phyloP scores from a whole-genome alignment of 2,888 invertebrate species.

The Clusia tigrina region DNA sequence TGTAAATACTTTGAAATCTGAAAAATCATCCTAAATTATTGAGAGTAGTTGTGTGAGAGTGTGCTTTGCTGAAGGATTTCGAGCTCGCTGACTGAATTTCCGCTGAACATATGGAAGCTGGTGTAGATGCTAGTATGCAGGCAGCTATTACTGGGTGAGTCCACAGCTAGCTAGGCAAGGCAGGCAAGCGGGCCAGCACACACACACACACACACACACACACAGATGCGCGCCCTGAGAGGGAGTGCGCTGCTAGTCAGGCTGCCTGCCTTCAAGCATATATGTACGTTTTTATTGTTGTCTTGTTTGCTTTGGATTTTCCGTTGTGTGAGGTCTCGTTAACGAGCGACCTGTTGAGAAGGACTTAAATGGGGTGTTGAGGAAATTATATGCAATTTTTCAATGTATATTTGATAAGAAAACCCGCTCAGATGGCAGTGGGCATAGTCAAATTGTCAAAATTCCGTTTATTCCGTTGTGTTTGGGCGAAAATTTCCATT shows the following conservation, averaged over 20 bases:
- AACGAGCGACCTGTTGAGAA: too few species aligned
- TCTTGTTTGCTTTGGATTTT: too few species aligned
- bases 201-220: not conserved
- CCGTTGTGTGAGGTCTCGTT: too few species aligned
- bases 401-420: not conserved
- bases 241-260: not conserved
- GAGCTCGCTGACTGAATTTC: too few species aligned
- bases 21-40: constrained; percentile 31
- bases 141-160: constrained; percentile 47
- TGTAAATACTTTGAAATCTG: constrained; percentile 43
- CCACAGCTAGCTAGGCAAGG: constrained; percentile 8
- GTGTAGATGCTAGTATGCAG: constrained; percentile 45
- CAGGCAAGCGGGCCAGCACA: not conserved
- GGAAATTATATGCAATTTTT: not conserved
- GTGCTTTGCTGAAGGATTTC: not conserved
- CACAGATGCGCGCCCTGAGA: not conserved
- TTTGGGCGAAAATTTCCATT: too few species aligned
- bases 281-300: too few species aligned
- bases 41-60: not conserved
- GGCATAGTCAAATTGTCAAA: not conserved
- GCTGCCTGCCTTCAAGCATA: too few species aligned
- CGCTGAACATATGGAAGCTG: constrained; percentile 48
- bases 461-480: not conserved
- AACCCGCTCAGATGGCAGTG: not conserved
- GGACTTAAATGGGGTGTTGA: not conserved